Percentiles rank a stretch among this genome's conserved stretches.
phyloP scores from a whole-genome alignment of 2,797 vertebrate genomes.

The Amniataba percoides region DNA sequence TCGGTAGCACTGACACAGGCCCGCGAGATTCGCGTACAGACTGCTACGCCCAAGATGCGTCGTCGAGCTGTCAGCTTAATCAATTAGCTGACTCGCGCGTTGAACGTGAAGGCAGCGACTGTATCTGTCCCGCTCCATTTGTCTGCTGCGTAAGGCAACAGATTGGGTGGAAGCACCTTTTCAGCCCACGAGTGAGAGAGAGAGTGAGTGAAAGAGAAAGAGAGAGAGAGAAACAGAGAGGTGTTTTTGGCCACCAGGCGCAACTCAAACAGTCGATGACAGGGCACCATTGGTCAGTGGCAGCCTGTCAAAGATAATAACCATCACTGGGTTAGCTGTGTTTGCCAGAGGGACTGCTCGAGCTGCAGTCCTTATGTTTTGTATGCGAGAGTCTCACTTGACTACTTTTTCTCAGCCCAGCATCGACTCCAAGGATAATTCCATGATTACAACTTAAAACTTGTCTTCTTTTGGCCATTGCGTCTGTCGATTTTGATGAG shows the following conservation, averaged over 20 bases:
- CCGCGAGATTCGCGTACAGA: constrained; percentile 38
- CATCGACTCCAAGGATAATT: background rate
- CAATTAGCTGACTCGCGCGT: constrained; percentile 28
- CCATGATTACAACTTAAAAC: too few relatives aligned
- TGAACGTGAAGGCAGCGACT: constrained; percentile 12
- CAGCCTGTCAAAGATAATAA: constrained; percentile 69
- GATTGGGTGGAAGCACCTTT: constrained; percentile 13
- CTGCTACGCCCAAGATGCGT: constrained; percentile 18
- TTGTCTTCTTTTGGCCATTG: background rate
- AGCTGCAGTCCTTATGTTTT: constrained; percentile 30
- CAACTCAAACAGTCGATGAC: constrained; percentile 39
- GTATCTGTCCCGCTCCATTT: constrained; percentile 32
- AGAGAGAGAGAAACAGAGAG: background rate
- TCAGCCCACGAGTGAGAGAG: constrained; percentile 8
- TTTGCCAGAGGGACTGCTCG: constrained; percentile 41
- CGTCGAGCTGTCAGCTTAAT: constrained; percentile 45
- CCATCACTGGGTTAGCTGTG: constrained; percentile 37
- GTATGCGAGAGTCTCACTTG: constrained; percentile 22
- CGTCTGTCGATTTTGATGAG: background rate
- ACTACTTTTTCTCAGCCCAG: background rate
- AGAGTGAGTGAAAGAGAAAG: too few relatives aligned
- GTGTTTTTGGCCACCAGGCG: constrained; percentile 52
- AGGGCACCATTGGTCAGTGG: constrained; percentile 51
- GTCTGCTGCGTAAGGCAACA: constrained; percentile 30
- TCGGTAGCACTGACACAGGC: constrained; percentile 29